Evolutionary conservation across 30 jellyfish, hydroid and myxozoan genomes (phyloP), one percentile per base, ranked within the genome.

Genomic region (Nemopilema nomurai): DNA sequence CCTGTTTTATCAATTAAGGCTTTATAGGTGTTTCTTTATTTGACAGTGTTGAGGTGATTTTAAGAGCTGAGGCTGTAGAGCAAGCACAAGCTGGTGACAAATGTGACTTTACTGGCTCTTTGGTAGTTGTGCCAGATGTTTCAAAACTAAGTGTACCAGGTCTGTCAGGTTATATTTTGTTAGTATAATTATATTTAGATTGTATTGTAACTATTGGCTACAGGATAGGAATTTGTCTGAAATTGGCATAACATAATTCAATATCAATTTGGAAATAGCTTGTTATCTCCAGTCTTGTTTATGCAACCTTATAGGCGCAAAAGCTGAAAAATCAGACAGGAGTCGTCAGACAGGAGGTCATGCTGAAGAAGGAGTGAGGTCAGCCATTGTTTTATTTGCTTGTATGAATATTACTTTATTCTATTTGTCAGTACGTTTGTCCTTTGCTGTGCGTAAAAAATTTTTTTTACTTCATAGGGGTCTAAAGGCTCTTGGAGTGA

Each of bases 61-160:
- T 96, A 21, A 83, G 99, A 62, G 98, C 98, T 0, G 99, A 96
- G 62, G 98, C 98, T 18, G 99, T 96, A 28, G 99, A 96, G 85
- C 97, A 96, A 63, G 99, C 99, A 20, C 99, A 96, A 67, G 97
- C 99, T 67, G 99, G 99, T 3, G 99, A 96, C 87, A 92, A 89
- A 76, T 96, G 99, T 82, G 99, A 96, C 77, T 96, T 96, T 72
- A 89, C 97, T 70, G 99, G 99, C 18, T 84, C 99, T 1, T 76
- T 96, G 78, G 87, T 96, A 51, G 99, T 96, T 76, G 99, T 96
- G 31, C 99, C 99, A 24, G 99, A 96, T 89, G 99, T 96, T 49
- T 96, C 98, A 28, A 96, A 91, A 65, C 84, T 91, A 13, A 91
- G 84, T 31, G 73, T 96, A 84, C 99, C 99, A 24, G 98, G 99